Evolutionary conservation across 64 coral and sea anemone genomes (phyloP).

Genomic region (Montipora foliosa): DNA sequence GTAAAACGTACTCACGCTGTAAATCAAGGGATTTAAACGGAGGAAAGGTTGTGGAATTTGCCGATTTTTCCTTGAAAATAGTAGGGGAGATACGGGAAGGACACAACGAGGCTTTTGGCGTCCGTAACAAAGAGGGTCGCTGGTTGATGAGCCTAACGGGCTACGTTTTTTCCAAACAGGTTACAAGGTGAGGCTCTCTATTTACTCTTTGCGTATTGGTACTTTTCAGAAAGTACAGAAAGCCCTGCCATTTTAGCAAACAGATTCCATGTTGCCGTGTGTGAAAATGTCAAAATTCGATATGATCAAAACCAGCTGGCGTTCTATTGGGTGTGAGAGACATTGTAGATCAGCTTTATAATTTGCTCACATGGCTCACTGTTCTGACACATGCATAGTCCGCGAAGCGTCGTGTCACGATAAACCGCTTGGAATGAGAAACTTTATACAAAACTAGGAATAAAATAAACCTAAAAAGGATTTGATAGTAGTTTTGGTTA

Average conservation of each 20-base stretch:
- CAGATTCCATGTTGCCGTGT: too few relatives aligned
- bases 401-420: too few relatives aligned
- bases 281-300: too few relatives aligned
- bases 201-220: background rate
- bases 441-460: too few relatives aligned
- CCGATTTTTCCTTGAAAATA: background rate
- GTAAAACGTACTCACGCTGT: background rate
- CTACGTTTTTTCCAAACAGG: background rate
- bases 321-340: too few relatives aligned
- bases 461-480: too few relatives aligned
- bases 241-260: background rate
- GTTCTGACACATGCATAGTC: too few relatives aligned
- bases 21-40: background rate
- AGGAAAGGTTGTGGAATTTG: background rate
- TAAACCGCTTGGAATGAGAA: too few relatives aligned
- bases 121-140: background rate
- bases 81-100: background rate
- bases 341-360: too few relatives aligned
- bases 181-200: background rate
- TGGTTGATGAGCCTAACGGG: background rate
- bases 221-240: background rate
- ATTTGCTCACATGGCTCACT: too few relatives aligned
- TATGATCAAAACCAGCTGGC: too few relatives aligned
- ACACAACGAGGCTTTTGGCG: background rate
- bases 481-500: too few relatives aligned